Base-by-base conservation (phyloP, 2,113 vertebrate genomes). In the Rattus rattus region DNA sequence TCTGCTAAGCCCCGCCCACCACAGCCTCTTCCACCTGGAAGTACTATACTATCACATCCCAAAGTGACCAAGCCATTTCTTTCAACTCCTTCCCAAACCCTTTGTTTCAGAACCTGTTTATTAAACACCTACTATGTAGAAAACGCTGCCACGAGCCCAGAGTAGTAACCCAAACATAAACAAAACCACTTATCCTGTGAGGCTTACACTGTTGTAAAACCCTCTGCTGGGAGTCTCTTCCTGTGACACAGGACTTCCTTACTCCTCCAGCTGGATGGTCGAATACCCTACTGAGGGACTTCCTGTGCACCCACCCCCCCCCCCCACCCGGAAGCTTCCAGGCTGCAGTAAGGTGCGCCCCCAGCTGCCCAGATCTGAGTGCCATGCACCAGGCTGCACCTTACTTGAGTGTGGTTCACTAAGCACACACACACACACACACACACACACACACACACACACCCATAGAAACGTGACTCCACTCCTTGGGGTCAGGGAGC, bases 11-110 rank as follows among this genome's bases (percentile, higher is more conserved):
- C 30, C 73, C 90, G 77, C 81, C 94, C 56, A 8, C 56, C 86
- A 63, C n/a, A 93, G 80, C 84, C 56, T 8, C 79, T 77, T 49
- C 89, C 81, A 56, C 93, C 70, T 94, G 92, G 79, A 85, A 76
- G 47, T 26, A 47, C 77, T 54, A 1, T 26, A 65, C 56, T 90
- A 94, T 92, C 47, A 65, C 28, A 89, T 93, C 65, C 79, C 73
- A 72, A 94, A 85, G 94, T 49, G 39, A 94, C 77, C 28, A 1
- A 69, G 69, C 28, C 43, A 12, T 72, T 76, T 93, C 73, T 70
- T 43, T 54, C 92, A 16, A 1, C 17, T 43, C 43, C 56, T 61
- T 43, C 12, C n/a, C 81, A 65, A 13, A 39, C 77, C n/a, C 19
- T 95, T 95, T 61, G 69, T 92, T 93, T 86, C 30, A 80, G 13